These are phyloP conservation scores for Phataginus tricuspis DNA, from an alignment of 2,797 vertebrate genomes.

Conservation along the genomic window DNA sequence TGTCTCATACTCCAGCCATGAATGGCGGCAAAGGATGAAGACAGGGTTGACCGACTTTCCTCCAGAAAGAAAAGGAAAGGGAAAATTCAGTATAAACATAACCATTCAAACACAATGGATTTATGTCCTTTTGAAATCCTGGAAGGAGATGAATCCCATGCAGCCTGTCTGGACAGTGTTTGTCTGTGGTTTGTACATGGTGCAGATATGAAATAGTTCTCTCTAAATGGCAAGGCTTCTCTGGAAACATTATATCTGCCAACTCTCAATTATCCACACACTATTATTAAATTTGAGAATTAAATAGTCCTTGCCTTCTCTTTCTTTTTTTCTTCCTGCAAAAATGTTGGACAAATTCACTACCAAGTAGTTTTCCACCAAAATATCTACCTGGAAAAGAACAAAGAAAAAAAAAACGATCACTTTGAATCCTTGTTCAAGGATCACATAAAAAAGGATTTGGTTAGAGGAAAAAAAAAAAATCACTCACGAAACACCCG, in stretches of 20 bases:
- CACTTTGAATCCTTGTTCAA: not conserved
- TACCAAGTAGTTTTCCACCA: not conserved
- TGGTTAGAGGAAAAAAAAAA: not conserved
- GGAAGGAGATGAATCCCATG: not conserved
- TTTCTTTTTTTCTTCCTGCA: not conserved
- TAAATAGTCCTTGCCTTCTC: slow-evolving; percentile 31
- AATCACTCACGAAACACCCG: not conserved
- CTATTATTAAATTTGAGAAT: slow-evolving; percentile 52
- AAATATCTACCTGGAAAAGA: slow-evolving; percentile 13
- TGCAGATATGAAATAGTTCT: slow-evolving; percentile 14
- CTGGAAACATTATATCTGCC: not conserved
- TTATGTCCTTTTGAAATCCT: slow-evolving; percentile 35
- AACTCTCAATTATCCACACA: slow-evolving; percentile 34
- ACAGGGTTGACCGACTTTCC: not conserved
- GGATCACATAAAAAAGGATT: not conserved
- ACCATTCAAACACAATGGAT: not conserved
- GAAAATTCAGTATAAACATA: not conserved
- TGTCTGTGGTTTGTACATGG: not conserved
- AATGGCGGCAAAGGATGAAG: not conserved
- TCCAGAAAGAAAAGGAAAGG: not conserved
- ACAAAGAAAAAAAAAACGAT: not conserved
- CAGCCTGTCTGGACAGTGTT: not conserved
- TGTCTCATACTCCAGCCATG: not conserved
- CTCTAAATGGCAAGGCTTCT: not conserved
- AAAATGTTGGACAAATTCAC: not conserved